These are phyloP conservation scores for Alentia gelatinosa DNA, from an alignment of 2,888 invertebrate species.

Conservation along the genomic window DNA sequence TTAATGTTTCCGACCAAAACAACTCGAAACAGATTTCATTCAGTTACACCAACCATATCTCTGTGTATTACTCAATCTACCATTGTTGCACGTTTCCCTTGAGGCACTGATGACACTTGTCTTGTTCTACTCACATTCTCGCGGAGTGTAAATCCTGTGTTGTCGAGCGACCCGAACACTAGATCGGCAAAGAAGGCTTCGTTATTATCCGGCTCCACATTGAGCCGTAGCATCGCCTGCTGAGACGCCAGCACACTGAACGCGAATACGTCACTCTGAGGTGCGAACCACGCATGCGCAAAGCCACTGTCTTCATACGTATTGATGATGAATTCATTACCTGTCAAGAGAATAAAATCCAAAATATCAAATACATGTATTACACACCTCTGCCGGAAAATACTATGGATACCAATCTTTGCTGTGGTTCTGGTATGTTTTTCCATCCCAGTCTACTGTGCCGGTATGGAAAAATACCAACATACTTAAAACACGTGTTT, in stretches of 20 bases:
- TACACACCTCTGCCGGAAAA: too few relatives aligned
- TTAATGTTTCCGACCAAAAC: too few relatives aligned
- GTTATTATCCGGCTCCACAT: background rate
- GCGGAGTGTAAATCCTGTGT: background rate
- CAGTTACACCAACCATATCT: too few relatives aligned
- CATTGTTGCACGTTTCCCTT: background rate
- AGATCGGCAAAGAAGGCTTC: background rate
- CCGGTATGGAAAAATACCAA: too few relatives aligned
- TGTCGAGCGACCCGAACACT: background rate
- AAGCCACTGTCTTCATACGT: background rate
- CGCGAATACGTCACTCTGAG: background rate
- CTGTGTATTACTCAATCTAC: background rate
- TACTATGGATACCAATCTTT: too few relatives aligned
- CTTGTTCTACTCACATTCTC: constrained; percentile 23
- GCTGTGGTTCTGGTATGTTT: too few relatives aligned
- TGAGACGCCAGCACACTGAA: background rate
- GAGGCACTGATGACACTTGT: too few relatives aligned
- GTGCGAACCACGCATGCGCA: constrained; percentile 4
- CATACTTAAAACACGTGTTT: too few relatives aligned
- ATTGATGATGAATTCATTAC: background rate
- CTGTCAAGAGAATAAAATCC: background rate
- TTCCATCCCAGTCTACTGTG: too few relatives aligned
- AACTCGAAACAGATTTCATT: too few relatives aligned
- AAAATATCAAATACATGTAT: too few relatives aligned
- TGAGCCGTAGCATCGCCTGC: background rate